Base-by-base conservation (phyloP, 2,113 vertebrate genomes). In the Danio rerio region DNA sequence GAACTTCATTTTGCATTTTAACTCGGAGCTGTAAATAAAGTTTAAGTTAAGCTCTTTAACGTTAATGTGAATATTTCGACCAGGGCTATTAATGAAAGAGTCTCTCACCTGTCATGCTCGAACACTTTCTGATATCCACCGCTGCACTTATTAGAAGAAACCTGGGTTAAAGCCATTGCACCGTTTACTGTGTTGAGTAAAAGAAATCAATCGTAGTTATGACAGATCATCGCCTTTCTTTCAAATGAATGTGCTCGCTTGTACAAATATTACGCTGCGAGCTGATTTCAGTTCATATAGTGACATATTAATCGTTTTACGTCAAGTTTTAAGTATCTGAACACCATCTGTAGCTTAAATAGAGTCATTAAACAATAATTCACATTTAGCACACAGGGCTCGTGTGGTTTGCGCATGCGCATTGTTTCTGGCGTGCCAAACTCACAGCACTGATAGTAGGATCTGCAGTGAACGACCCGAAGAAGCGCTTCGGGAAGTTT, bases 1-100 rank as follows among this genome's bases (percentile, higher is more conserved):
- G 91, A 99, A 98, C 90, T 94, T 97, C 96, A 99, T 99, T 92
- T 95, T 99, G 92, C 96, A 99, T 84, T 96, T 98, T 70, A 99
- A 91, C 86, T 98, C 97, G 9, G 90, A 69, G 92, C 98, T 99
- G 86, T 55, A 87, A 9, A 42, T 20, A 12, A 42, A 73, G 52
- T 47, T 3, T 61, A 58, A 45, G 8, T 77, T 43, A 43, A 40
- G 21, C n/a, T n/a, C n/a, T 56, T 56, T 13, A 18, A 42, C 16
- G 47, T n/a, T 55, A 65, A 49, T 11, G 16, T 16, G 55, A 61
- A n/a, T 8, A 16, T 66, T 65, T 43, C 1, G 55, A 43, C 43
- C 47, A 9, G 49, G 10, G 49, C 20, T 11, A 80, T 49, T 58
- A 16, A 58, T 62, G 15, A 63, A 40, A 40, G 40, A 50, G 43